phyloP scores from a whole-genome alignment of 2,797 vertebrate species.

The Aulostomus chinensis region DNA sequence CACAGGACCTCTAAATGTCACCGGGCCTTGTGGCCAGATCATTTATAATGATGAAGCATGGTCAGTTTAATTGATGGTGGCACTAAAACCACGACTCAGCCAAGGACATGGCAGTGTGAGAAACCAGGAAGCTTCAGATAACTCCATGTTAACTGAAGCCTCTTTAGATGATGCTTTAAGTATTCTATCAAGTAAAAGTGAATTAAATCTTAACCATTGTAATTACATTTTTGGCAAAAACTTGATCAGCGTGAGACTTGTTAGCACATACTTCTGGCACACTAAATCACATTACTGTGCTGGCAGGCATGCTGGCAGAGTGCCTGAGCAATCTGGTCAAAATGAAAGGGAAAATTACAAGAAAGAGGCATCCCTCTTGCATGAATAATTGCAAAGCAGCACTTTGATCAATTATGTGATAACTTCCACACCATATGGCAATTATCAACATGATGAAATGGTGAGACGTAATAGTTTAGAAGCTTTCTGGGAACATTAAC shows the following conservation, averaged over 20 bases:
- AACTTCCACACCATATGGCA: constrained; percentile 61
- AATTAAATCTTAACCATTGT: constrained; percentile 51
- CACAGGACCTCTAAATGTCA: constrained; percentile 12
- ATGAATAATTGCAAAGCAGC: constrained; percentile 50
- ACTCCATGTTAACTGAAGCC: constrained; percentile 25
- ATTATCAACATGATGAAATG: constrained; percentile 53
- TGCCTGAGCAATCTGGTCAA: constrained; percentile 56
- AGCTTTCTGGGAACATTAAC: constrained; percentile 35
- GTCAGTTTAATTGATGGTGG: constrained; percentile 23
- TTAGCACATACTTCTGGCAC: constrained; percentile 67
- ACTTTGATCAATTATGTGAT: constrained; percentile 70
- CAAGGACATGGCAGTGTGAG: constrained; percentile 1
- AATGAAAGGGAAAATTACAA: constrained; percentile 57
- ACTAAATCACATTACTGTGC: constrained; percentile 66
- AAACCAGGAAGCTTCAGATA: constrained; percentile 5
- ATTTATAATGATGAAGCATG: constrained; percentile 17
- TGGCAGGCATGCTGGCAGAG: constrained; percentile 60
- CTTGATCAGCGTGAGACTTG: constrained; percentile 66
- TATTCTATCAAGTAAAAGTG: constrained; percentile 56
- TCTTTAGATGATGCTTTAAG: constrained; percentile 35
- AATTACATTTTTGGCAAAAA: constrained; percentile 65
- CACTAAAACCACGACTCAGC: constrained; percentile 5
- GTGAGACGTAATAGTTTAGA: constrained; percentile 36
- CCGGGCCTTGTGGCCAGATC: constrained; percentile 2
- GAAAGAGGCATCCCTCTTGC: constrained; percentile 40